phyloP scores from a whole-genome alignment of 1,140 invertebrate species.

The Zaprionus ghesquierei region DNA sequence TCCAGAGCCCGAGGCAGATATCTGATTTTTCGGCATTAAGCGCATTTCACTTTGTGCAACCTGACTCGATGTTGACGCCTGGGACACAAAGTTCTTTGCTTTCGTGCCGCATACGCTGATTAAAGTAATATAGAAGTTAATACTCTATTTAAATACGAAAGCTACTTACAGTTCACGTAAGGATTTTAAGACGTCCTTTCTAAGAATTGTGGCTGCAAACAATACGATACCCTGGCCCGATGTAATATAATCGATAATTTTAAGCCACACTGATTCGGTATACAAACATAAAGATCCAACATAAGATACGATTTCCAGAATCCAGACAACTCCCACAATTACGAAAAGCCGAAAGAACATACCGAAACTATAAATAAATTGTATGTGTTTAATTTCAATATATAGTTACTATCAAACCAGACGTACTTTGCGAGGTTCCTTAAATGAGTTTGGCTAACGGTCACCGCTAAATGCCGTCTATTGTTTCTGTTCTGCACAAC shows the following conservation, averaged over 20 bases:
- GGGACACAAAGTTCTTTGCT: background rate
- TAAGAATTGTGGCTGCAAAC: background rate
- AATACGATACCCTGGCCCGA: background rate
- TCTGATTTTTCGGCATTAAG: background rate
- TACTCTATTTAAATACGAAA: background rate
- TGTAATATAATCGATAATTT: background rate
- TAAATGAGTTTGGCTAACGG: background rate
- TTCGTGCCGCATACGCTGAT: background rate
- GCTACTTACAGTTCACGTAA: background rate
- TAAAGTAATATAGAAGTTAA: background rate
- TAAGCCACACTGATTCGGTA: background rate
- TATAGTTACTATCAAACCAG: background rate
- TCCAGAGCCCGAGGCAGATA: too few relatives aligned
- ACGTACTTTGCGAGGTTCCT: constrained; percentile 34
- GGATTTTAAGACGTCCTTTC: background rate
- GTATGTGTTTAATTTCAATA: background rate
- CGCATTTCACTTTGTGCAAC: background rate
- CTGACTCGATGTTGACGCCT: background rate
- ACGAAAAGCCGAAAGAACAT: background rate
- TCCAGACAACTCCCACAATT: background rate
- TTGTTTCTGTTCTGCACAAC: constrained; percentile 84
- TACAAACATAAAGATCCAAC: background rate
- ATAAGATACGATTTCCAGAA: background rate
- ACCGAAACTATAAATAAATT: background rate
- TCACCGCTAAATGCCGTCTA: background rate